Evolutionary conservation across 2,888 invertebrate species (phyloP), one percentile per base, ranked within the genome.

Genomic region (Cryptocephalus moraei): DNA sequence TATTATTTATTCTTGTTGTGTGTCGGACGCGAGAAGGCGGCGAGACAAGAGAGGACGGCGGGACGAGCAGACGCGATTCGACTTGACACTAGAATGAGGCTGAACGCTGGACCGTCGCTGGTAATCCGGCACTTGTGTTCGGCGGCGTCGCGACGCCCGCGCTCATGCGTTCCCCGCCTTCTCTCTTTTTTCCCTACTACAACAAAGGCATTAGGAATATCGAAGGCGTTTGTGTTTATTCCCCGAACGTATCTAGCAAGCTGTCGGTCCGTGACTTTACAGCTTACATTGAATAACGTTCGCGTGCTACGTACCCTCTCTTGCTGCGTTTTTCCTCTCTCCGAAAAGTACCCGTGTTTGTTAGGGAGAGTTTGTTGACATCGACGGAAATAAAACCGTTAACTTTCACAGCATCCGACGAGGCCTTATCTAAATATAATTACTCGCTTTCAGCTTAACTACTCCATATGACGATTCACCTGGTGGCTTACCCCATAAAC

Each of bases 81-180:
- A 57, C 56, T 60, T 64, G 63, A 59, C 58, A 67, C 65, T 65
- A 63, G 65, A 69, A 62, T 66, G 67, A 66, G 64, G 68, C 65
- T 66, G 67, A 65, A 64, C 67, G 67, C 66, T 68, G 66, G 66
- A 68, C 65, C 67, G 67, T 62, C 64, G 67, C 62, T 59, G 62
- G 64, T 68, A 71, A 70, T 69, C 69, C 69, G 61, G 69, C 69
- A 71, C 71, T 71, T 71, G 70, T 71, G 70, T 70, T 69, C 64
- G 66, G 69, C 70, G 67, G 65, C 70, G 68, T 65, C 70, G 63
- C 67, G 68, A 64, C 67, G 68, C 66, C 64, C 59, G 55, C 67
- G 71, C 71, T 70, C 70, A 69, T 70, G 69, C 71, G 71, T 70
- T 68, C 65, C 68, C 65, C 64, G 61, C 62, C 62, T 58, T 55